Evolutionary conservation across 1,140 invertebrate species (phyloP).

Genomic region (Lucilia sericata): DNA sequence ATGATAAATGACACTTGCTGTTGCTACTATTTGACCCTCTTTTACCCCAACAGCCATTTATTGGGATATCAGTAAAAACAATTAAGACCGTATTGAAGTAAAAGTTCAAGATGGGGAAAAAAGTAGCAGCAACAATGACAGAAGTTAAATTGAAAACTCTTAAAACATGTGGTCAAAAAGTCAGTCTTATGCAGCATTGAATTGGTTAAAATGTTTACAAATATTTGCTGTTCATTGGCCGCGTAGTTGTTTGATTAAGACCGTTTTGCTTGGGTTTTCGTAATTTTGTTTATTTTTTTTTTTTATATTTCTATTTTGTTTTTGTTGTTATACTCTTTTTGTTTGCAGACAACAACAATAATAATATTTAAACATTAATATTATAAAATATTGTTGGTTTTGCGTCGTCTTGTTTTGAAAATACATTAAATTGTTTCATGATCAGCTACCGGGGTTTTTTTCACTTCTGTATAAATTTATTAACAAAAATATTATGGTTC

Average conservation of each 20-base stretch:
- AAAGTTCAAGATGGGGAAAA: background rate
- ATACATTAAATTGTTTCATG: slow-evolving; percentile 16
- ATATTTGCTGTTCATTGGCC: slow-evolving; percentile 66
- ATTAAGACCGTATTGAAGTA: background rate
- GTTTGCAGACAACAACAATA: background rate
- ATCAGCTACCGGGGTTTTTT: slow-evolving; percentile 8
- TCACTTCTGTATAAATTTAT: background rate
- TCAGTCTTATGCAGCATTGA: background rate
- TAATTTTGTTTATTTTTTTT: slow-evolving; percentile 10
- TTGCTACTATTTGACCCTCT: background rate
- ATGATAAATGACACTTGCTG: slow-evolving; percentile 6
- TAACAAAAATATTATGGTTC: background rate
- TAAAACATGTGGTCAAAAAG: no score
- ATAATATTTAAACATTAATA: no score
- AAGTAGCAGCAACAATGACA: background rate
- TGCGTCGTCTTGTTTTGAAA: background rate
- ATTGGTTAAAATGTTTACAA: slow-evolving; percentile 65
- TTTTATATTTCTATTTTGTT: background rate
- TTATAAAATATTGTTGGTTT: background rate
- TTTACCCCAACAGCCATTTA: background rate
- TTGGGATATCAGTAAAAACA: slow-evolving; percentile 9
- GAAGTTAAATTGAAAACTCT: no score
- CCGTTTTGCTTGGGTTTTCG: background rate
- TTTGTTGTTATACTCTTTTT: background rate
- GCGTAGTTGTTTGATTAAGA: slow-evolving; percentile 62